Percentiles rank a stretch among this genome's conserved stretches.
These are phyloP conservation scores for Drosophila willistoni DNA, from an alignment of 1,140 invertebrate genomes.

Conservation along the genomic window DNA sequence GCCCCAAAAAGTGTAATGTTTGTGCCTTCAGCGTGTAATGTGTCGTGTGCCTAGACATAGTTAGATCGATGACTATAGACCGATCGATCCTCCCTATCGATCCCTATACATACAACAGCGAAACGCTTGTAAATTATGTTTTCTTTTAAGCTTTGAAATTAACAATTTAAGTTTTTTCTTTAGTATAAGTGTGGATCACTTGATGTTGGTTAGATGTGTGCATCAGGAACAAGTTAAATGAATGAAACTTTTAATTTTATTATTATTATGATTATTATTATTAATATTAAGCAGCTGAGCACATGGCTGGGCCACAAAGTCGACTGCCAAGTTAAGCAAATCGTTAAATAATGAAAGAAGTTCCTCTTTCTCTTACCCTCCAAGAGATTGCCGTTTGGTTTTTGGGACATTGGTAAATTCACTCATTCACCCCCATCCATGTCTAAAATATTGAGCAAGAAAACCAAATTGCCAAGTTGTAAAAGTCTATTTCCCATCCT, in stretches of 20 bases:
- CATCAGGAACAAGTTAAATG: slow-evolving; percentile 15
- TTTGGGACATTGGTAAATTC: too few relatives aligned
- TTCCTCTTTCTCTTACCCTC: too few relatives aligned
- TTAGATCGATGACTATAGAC: slow-evolving; percentile 12
- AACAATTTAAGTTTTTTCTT: not conserved
- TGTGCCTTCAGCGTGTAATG: slow-evolving; percentile 66
- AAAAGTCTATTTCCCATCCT: slow-evolving; percentile 4
- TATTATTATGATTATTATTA: slow-evolving; percentile 55
- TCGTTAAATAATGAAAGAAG: slow-evolving; percentile 24
- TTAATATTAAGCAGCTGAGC: slow-evolving; percentile 64
- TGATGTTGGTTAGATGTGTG: slow-evolving; percentile 6
- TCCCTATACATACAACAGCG: slow-evolving; percentile 13
- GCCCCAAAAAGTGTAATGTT: slow-evolving; percentile 67
- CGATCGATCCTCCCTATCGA: not conserved
- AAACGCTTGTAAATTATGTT: slow-evolving; percentile 49
- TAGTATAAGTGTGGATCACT: not conserved
- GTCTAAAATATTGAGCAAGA: slow-evolving; percentile 54
- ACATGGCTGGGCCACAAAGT: slow-evolving; percentile 76
- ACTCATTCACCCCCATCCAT: too few relatives aligned
- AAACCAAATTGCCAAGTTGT: slow-evolving; percentile 73
- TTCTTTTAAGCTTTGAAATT: slow-evolving; percentile 50
- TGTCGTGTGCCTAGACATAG: slow-evolving; percentile 55
- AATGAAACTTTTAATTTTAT: slow-evolving; percentile 37
- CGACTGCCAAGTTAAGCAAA: slow-evolving; percentile 71
- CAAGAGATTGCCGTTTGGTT: too few relatives aligned